phyloP scores from a whole-genome alignment of 1,140 invertebrate species.

The Ladona fulva region DNA sequence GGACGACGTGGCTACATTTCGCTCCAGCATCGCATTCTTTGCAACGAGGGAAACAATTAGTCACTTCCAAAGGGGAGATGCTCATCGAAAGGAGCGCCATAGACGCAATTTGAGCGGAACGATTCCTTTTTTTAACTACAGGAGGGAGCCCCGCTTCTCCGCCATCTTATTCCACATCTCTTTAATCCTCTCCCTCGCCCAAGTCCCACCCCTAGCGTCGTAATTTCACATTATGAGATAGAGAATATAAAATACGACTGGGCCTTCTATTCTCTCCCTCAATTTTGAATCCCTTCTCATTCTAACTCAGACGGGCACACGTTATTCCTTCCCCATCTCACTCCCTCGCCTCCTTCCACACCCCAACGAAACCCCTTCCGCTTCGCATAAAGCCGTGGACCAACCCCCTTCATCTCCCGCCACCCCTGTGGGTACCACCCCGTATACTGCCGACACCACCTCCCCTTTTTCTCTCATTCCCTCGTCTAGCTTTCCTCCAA shows the following conservation, averaged over 20 bases:
- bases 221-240: constrained; percentile 10
- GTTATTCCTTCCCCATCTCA: constrained; percentile 1
- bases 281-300: background rate
- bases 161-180: no score
- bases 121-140: no score
- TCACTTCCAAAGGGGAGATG: no score
- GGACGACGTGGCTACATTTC: no score
- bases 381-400: background rate
- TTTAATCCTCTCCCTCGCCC: no score
- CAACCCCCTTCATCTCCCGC: background rate
- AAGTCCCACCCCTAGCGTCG: background rate
- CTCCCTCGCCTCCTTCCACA: background rate
- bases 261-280: background rate
- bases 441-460: background rate
- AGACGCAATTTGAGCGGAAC: no score
- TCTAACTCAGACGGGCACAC: background rate
- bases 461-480: no score
- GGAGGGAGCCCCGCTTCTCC: no score
- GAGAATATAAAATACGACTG: constrained; percentile 5
- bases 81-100: no score
- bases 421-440: background rate
- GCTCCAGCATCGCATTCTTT: no score
- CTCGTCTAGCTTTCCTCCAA: background rate
- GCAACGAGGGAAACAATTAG: no score
- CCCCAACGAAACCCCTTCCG: background rate